These are phyloP conservation scores for Diplosoma virens DNA, from an alignment of 23 tunicate genomes.

Conservation along the genomic window DNA sequence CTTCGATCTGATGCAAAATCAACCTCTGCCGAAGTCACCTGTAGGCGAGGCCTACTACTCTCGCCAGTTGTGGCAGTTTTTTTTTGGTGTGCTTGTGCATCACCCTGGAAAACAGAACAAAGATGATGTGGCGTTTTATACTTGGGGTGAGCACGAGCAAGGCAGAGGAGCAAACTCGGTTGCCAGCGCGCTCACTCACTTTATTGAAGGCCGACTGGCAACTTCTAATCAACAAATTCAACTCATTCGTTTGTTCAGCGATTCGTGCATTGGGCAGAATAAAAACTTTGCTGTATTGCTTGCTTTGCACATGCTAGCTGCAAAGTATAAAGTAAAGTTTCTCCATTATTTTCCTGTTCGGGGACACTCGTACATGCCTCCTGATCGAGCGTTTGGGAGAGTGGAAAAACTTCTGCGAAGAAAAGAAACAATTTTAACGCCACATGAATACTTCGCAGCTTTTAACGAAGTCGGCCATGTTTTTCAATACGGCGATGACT, in stretches of 20 bases:
- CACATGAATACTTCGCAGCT: background rate
- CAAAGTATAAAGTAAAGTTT: slow-evolving; percentile 12
- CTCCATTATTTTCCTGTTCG: slow-evolving; percentile 18
- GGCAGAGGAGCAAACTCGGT: slow-evolving; percentile 27
- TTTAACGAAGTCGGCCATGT: slow-evolving; percentile 1
- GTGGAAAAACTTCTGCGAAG: slow-evolving; percentile 14
- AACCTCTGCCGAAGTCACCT: slow-evolving; percentile 13
- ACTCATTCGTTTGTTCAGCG: slow-evolving; percentile 21
- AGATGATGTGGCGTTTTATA: slow-evolving; percentile 13
- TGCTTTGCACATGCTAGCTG: slow-evolving; percentile 30
- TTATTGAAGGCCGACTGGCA: background rate
- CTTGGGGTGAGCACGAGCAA: slow-evolving; percentile 21
- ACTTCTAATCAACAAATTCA: background rate
- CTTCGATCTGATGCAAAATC: slow-evolving; percentile 25
- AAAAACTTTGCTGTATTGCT: slow-evolving; percentile 20
- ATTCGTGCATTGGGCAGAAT: slow-evolving; percentile 16
- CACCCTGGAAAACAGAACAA: slow-evolving; percentile 23
- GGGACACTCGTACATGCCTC: slow-evolving; percentile 30
- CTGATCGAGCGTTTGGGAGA: slow-evolving; percentile 27
- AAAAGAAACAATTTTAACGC: slow-evolving; percentile 19
- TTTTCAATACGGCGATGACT: slow-evolving; percentile 18
- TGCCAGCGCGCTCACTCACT: slow-evolving; percentile 8
- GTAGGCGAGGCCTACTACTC: slow-evolving; percentile 14
- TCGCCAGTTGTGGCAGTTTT: slow-evolving; percentile 16
- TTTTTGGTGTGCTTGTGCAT: slow-evolving; percentile 16